phyloP scores from a whole-genome alignment of 2,888 invertebrate genomes.

The Latheticus oryzae region DNA sequence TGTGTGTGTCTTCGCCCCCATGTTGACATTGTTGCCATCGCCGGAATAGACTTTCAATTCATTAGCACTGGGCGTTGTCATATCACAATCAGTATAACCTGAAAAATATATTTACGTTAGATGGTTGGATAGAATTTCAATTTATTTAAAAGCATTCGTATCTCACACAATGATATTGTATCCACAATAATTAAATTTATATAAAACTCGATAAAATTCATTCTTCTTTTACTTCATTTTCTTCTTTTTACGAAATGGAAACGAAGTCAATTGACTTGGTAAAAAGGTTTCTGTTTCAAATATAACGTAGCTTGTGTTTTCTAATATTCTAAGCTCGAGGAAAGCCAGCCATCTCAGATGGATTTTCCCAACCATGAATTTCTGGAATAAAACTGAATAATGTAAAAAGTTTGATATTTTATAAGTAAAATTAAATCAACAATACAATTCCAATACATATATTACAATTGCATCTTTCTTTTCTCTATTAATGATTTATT shows the following conservation, averaged over 20 bases:
- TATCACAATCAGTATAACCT: slow-evolving; percentile 59
- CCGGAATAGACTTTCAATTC: slow-evolving; percentile 65
- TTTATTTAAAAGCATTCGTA: slow-evolving; percentile 55
- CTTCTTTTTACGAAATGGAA: slow-evolving; percentile 39
- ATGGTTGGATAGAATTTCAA: slow-evolving; percentile 57
- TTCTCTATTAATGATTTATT: slow-evolving; percentile 38
- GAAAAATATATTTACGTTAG: slow-evolving; percentile 61
- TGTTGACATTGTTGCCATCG: slow-evolving; percentile 64
- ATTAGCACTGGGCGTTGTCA: slow-evolving; percentile 59
- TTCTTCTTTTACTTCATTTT: no score
- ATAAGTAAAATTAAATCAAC: slow-evolving; percentile 29
- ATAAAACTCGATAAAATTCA: no score
- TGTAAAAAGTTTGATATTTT: slow-evolving; percentile 54
- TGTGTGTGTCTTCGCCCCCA: slow-evolving; percentile 51
- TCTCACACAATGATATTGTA: no score
- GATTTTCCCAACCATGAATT: slow-evolving; percentile 59
- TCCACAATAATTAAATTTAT: no score
- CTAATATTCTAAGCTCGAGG: slow-evolving; percentile 54
- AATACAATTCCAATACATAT: slow-evolving; percentile 28
- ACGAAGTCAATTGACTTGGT: slow-evolving; percentile 57
- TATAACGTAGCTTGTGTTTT: slow-evolving; percentile 53
- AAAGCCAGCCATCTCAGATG: slow-evolving; percentile 55
- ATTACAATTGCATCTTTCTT: no score
- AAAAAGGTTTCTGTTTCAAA: slow-evolving; percentile 51
- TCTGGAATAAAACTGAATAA: slow-evolving; percentile 61